These are phyloP conservation scores for Melanotaenia duboulayi DNA, from an alignment of 2,113 vertebrate species.

Conservation along the genomic window DNA sequence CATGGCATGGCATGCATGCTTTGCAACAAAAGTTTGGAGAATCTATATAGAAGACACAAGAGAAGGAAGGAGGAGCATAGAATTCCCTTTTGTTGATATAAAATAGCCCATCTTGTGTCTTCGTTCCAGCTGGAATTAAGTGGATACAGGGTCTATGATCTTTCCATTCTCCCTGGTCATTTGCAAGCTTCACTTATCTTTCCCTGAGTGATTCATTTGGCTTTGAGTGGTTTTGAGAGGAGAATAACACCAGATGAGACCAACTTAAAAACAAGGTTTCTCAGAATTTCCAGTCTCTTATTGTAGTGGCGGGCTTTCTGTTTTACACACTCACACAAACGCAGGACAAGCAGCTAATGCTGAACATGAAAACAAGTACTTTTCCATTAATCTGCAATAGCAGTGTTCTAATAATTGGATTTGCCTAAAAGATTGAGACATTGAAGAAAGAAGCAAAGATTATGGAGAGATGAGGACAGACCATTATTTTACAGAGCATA, in stretches of 20 bases:
- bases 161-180: slow-evolving; percentile 55
- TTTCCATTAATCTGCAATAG: slow-evolving; percentile 52
- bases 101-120: slow-evolving; percentile 48
- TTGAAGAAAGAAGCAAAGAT: slow-evolving; percentile 58
- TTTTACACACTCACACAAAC: slow-evolving; percentile 31
- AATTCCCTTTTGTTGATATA: slow-evolving; percentile 31
- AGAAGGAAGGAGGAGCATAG: slow-evolving; percentile 9
- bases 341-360: slow-evolving; percentile 22
- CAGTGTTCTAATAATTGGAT: slow-evolving; percentile 59
- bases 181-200: slow-evolving; percentile 68
- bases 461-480: slow-evolving; percentile 50
- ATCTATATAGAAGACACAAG: slow-evolving; percentile 18
- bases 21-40: slow-evolving; percentile 26
- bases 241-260: slow-evolving; percentile 69
- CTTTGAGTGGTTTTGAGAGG: slow-evolving; percentile 58
- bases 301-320: slow-evolving; percentile 43
- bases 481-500: slow-evolving; percentile 44
- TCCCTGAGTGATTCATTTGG: slow-evolving; percentile 67
- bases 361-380: slow-evolving; percentile 58
- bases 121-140: slow-evolving; percentile 32
- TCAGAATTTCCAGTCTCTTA: slow-evolving; percentile 48
- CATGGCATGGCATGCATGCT: neutral
- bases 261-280: slow-evolving; percentile 59
- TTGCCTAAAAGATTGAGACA: slow-evolving; percentile 65
- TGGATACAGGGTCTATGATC: slow-evolving; percentile 62